Evolutionary conservation across 2,888 invertebrate species (phyloP), one percentile per base, ranked within the genome.

Genomic region (Temnothorax unifasciatus): DNA sequence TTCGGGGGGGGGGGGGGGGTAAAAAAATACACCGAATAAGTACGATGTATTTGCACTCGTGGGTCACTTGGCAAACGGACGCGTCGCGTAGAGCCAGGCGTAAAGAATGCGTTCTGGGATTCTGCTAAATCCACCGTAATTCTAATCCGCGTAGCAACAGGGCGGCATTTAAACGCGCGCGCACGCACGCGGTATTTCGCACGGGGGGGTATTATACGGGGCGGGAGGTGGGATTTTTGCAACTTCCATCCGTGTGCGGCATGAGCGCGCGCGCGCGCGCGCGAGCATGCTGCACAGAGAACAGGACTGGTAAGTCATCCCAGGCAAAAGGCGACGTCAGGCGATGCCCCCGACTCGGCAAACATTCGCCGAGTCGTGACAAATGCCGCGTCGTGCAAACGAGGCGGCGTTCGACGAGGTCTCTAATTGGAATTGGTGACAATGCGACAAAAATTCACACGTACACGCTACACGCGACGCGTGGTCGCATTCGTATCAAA

Each of bases 111-210:
- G n/a, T 47, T 79, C 59, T 29, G 69, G n/a, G 34, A 69, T 79
- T 69, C 69, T 69, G 59, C 47, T 69, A 41, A 59, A 69, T 38
- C 41, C 47, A 79, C 34, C 47, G 34, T 57, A 79, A 79, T 69
- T 79, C 44, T 64, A 79, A 79, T 44, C 59, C 69, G 69, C 79
- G 38, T 79, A 69, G 79, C 69, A 79, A 79, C 79, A 69, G 47
- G 44, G 69, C 57, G 47, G 18, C 18, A 44, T 79, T 68, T 68
- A 79, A 68, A 68, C 38, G 54, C 54, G 44, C 66, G 64, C 38
- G 38, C n/a, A 47, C 1, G 11, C 50, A 41, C 29, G 44, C 34
- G 68, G 52, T 15, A 47, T 59, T 75, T 75, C 34, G 66, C 61
- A 61, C 44, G 61, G 50, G 18, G 13, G 38, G 5, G 54, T 68